Evolutionary conservation across 2,113 vertebrate species (phyloP).

Genomic region (Nothocercus julius): DNA sequence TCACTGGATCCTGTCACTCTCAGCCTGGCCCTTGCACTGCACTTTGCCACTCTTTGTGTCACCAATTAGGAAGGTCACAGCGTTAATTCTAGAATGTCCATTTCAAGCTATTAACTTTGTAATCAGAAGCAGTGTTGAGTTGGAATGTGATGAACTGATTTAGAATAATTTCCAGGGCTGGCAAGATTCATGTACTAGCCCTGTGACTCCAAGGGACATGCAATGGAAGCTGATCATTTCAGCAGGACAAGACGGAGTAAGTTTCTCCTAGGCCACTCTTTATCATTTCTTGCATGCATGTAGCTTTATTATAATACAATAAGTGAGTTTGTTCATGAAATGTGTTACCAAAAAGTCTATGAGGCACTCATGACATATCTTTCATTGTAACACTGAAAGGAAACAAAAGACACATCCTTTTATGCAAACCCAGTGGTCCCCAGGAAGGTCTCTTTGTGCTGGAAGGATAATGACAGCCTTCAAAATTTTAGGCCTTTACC

Average conservation of each 20-base stretch:
- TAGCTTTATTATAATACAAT: neutral
- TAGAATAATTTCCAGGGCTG: slow-evolving; percentile 40
- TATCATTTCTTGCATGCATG: neutral
- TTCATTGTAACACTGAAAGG: neutral
- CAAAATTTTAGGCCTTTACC: slow-evolving; percentile 6
- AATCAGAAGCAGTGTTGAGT: slow-evolving; percentile 19
- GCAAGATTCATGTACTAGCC: neutral
- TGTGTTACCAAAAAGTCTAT: neutral
- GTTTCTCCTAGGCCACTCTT: neutral
- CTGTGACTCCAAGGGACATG: neutral
- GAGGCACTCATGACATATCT: neutral
- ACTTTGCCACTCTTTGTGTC: slow-evolving; percentile 9
- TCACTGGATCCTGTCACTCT: neutral
- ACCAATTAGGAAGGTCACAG: slow-evolving; percentile 17
- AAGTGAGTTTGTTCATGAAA: neutral
- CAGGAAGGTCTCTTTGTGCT: slow-evolving; percentile 11
- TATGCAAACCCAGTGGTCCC: neutral
- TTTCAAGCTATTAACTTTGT: slow-evolving; percentile 30
- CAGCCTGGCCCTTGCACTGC: neutral
- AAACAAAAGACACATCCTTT: slow-evolving; percentile 6
- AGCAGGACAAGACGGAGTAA: neutral
- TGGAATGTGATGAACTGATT: slow-evolving; percentile 19
- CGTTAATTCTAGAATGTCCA: slow-evolving; percentile 34
- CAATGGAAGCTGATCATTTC: neutral
- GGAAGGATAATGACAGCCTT: slow-evolving; percentile 11